Evolutionary conservation across 2,797 vertebrate genomes (phyloP).

Genomic region (Discoglossus pictus): DNA sequence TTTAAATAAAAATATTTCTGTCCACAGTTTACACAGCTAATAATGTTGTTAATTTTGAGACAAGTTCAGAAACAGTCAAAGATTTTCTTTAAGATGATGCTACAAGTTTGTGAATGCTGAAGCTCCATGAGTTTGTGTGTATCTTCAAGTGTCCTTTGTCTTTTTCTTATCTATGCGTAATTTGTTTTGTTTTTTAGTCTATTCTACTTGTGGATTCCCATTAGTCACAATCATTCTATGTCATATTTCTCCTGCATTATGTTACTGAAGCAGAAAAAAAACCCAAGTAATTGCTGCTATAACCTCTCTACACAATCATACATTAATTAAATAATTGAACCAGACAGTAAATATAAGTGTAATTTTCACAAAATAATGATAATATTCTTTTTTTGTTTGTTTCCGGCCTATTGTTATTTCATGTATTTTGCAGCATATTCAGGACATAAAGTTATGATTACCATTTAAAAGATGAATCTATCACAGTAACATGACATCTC

Average conservation of each 20-base stretch:
- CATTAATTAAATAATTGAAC: no score
- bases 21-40: no score
- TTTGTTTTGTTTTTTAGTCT: background rate
- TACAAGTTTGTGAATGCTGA: no score
- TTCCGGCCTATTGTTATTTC: background rate
- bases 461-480: conserved; percentile 7
- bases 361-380: background rate
- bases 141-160: background rate
- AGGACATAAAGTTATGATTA: conserved; percentile 11
- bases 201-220: background rate
- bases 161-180: background rate
- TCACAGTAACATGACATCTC: background rate
- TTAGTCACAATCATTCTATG: background rate
- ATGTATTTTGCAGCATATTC: background rate
- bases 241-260: background rate
- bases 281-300: background rate
- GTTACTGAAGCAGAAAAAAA: conserved; percentile 1
- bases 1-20: no score
- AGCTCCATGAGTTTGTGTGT: no score
- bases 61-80: no score
- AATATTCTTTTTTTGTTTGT: background rate
- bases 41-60: no score
- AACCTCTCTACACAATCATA: no score
- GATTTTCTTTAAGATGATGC: no score
- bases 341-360: no score